These are phyloP conservation scores for Tragulus kanchil DNA, from an alignment of 2,113 vertebrate genomes.

Conservation along the genomic window DNA sequence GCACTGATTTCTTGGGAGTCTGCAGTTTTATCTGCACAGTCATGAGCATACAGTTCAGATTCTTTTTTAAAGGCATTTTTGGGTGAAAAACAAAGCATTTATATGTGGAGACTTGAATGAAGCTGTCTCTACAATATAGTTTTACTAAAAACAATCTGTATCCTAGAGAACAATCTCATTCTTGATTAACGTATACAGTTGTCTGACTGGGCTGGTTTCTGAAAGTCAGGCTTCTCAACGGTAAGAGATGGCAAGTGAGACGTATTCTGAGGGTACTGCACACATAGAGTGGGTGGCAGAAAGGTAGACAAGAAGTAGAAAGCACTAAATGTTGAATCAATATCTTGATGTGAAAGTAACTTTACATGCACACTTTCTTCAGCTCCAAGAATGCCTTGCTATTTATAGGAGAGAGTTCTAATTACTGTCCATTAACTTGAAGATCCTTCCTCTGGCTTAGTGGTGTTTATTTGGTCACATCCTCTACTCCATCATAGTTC, in stretches of 20 bases:
- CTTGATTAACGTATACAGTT: slow-evolving; percentile 69
- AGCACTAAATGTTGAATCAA: slow-evolving; percentile 15
- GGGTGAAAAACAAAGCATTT: slow-evolving; percentile 64
- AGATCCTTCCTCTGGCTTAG: not conserved
- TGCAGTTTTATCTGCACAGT: slow-evolving; percentile 67
- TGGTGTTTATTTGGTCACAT: not conserved
- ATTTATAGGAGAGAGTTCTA: not conserved
- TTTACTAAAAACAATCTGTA: slow-evolving; percentile 62
- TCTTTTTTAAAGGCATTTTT: slow-evolving; percentile 64
- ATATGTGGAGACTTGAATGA: slow-evolving; percentile 56
- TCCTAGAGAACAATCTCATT: slow-evolving; percentile 48
- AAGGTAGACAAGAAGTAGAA: not conserved
- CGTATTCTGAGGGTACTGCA: not conserved
- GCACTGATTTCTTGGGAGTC: slow-evolving; percentile 66
- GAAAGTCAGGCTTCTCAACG: not conserved
- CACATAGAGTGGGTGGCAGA: not conserved
- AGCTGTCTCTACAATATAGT: slow-evolving; percentile 51
- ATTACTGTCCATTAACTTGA: not conserved
- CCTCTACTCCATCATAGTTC: not conserved
- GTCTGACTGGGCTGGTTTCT: slow-evolving; percentile 47
- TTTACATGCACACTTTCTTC: not conserved
- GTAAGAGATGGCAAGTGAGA: not conserved
- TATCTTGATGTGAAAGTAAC: not conserved
- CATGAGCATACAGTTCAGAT: slow-evolving; percentile 52
- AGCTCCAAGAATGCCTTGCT: not conserved